Percentiles rank a stretch among this genome's conserved stretches.
Evolutionary conservation across 2,113 vertebrate species (phyloP).

Genomic region (Sapayoa aenigma): DNA sequence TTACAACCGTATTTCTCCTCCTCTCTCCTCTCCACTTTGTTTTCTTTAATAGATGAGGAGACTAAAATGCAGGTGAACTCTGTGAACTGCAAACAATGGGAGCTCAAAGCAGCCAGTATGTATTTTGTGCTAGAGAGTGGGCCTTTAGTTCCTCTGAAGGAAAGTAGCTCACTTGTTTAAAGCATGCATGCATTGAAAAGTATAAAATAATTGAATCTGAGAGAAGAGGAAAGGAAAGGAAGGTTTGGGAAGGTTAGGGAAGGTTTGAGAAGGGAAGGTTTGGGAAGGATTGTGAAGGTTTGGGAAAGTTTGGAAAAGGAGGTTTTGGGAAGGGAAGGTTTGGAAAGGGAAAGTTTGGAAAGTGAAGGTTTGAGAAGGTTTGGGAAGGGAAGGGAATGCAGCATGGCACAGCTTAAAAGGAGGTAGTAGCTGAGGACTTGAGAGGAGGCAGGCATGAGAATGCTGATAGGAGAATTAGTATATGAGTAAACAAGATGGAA

Average conservation of each 20-base stretch:
- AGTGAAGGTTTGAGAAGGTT: too few species aligned
- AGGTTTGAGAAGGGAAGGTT: too few species aligned
- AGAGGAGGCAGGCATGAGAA: background rate
- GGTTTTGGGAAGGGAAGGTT: too few species aligned
- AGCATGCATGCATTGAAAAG: background rate
- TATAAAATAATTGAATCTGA: background rate
- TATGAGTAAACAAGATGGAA: background rate
- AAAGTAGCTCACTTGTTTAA: background rate
- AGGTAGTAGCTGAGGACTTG: background rate
- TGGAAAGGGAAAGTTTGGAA: too few species aligned
- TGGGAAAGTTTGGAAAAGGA: too few species aligned
- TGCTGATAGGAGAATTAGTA: background rate
- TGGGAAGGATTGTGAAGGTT: too few species aligned
- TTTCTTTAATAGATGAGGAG: slow-evolving; percentile 57
- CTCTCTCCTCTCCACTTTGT: slow-evolving; percentile 1
- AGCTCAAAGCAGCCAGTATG: background rate
- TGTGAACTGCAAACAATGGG: slow-evolving; percentile 56
- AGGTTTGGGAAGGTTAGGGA: too few species aligned
- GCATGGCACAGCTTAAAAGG: background rate
- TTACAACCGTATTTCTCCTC: background rate
- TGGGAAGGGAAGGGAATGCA: too few species aligned
- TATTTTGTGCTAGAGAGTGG: background rate
- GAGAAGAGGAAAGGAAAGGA: background rate
- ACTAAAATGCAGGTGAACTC: slow-evolving; percentile 58
- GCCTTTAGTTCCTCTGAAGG: background rate